Base-by-base conservation (phyloP, 2,797 vertebrate species). In the Danio tinwini region DNA sequence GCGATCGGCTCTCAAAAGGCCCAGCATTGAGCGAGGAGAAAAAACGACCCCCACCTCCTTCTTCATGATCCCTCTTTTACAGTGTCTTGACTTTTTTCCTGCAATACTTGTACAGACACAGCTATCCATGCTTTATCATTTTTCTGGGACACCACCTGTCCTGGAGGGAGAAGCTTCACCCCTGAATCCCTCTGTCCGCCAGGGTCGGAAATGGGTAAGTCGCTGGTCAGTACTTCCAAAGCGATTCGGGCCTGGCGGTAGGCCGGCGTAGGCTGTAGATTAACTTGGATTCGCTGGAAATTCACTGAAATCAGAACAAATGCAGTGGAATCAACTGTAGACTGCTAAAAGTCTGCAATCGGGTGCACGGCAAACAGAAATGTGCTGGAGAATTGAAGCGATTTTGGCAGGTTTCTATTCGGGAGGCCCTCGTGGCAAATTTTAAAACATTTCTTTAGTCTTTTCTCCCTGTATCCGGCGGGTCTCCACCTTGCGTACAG, bases 91-190 rank as follows among this genome's bases (percentile, higher is more conserved):
- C 73, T 73, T 70, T 70, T 52, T 76, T 71, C 61, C 14, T 17
- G 19, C 6, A 11, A 42, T 44, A 70, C 45, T 71, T 44, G 52
- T 52, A 49, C 17, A 40, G 21, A 61, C 21, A 9, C 44, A 63
- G 49, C 7, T 47, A 7, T 7, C 7, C 45, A 47, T 5, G 45
- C 1, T 13, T 10, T 10, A 52, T 2, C 12, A 5, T 12, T 52
- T 72, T 84, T 86, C 81, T 94, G 94, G 93, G 93, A 93, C 97
- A 96, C 95, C 96, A 96, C 94, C 95, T 96, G 94, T 96, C 96
- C 97, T 94, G 94, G 94, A 93, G 7, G 93, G 91, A 91, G 92
- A 90, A 93, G 90, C 88, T 74, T 90, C 90, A 90, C 86, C 73
- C 87, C 88, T 84, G 87, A 87, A 83, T 87, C 85, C 81, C 87